Conservation (phyloP, 2,888 invertebrate genomes). For the Orgyia antiqua region DNA sequence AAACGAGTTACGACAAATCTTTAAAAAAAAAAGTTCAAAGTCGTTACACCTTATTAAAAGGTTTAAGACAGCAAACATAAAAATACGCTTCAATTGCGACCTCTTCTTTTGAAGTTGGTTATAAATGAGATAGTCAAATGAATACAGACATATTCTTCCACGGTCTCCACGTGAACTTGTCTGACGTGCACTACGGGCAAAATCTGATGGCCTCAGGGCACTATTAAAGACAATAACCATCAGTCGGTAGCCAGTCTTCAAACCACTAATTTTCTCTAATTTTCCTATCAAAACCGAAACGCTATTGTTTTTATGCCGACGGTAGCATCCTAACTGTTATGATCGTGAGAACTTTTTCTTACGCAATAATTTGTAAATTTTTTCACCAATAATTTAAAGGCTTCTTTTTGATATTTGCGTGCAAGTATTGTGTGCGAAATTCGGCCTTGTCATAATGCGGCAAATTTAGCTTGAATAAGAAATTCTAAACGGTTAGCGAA, state of each 20-base stretch:
- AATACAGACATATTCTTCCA: conserved; percentile 9
- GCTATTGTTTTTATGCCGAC: conserved; percentile 48
- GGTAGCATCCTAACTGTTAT: conserved; percentile 58
- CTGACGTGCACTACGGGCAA: conserved; percentile 61
- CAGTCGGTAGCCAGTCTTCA: conserved; percentile 63
- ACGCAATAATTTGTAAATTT: conserved; percentile 49
- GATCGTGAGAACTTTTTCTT: conserved; percentile 65
- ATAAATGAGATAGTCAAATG: conserved; percentile 9
- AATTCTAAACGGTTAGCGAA: conserved; percentile 32
- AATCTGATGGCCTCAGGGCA: conserved; percentile 68
- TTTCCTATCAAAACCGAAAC: conserved; percentile 74
- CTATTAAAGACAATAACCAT: conserved; percentile 73
- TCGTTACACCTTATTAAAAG: too few species aligned
- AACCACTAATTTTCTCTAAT: conserved; percentile 75
- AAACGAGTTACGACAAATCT: too few species aligned
- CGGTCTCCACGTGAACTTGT: conserved; percentile 50
- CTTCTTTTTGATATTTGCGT: conserved; percentile 41
- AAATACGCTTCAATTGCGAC: too few species aligned
- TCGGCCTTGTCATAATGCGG: conserved; percentile 58
- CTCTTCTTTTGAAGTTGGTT: too few species aligned
- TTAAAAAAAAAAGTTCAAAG: too few species aligned
- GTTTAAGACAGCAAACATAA: too few species aligned
- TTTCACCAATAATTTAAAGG: conserved; percentile 37
- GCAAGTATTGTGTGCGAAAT: conserved; percentile 36
- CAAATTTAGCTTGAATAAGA: conserved; percentile 64